Conservation (phyloP, 2,888 invertebrate genomes). For the Glaucopsyche alexis region DNA sequence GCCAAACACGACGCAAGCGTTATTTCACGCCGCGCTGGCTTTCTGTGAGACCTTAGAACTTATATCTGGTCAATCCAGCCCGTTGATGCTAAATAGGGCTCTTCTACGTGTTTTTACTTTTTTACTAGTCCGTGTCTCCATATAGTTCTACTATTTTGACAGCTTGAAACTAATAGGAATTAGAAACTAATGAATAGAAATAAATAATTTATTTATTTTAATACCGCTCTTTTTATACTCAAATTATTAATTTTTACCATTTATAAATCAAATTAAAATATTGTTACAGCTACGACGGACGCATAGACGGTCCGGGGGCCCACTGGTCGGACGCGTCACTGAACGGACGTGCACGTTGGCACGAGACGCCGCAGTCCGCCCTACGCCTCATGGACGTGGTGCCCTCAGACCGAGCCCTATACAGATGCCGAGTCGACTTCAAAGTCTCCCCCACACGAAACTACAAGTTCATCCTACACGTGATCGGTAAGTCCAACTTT, state of each 20-base stretch:
- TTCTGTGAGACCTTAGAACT: too few relatives aligned
- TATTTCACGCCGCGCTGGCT: too few relatives aligned
- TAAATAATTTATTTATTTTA: too few relatives aligned
- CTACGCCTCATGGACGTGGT: constrained; percentile 84
- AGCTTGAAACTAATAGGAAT: too few relatives aligned
- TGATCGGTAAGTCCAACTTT: constrained; percentile 82
- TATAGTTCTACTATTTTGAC: too few relatives aligned
- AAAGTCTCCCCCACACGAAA: constrained; percentile 88
- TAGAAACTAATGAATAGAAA: too few relatives aligned
- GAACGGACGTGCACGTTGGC: constrained; percentile 84
- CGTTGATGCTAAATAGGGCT: too few relatives aligned
- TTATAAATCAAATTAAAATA: not conserved
- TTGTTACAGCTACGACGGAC: constrained; percentile 84
- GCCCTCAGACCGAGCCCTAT: constrained; percentile 87
- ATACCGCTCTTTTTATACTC: too few relatives aligned
- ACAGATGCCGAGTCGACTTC: constrained; percentile 90
- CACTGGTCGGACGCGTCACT: constrained; percentile 87
- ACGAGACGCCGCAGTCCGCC: constrained; percentile 83
- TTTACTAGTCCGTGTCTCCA: too few relatives aligned
- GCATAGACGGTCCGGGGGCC: constrained; percentile 77
- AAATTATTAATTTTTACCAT: not conserved
- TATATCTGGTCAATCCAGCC: too few relatives aligned
- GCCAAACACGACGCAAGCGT: too few relatives aligned
- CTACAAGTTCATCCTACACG: constrained; percentile 85
- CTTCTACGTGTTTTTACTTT: too few relatives aligned